phyloP scores from a whole-genome alignment of 2,797 vertebrate genomes.

The Myotis pilosus region DNA sequence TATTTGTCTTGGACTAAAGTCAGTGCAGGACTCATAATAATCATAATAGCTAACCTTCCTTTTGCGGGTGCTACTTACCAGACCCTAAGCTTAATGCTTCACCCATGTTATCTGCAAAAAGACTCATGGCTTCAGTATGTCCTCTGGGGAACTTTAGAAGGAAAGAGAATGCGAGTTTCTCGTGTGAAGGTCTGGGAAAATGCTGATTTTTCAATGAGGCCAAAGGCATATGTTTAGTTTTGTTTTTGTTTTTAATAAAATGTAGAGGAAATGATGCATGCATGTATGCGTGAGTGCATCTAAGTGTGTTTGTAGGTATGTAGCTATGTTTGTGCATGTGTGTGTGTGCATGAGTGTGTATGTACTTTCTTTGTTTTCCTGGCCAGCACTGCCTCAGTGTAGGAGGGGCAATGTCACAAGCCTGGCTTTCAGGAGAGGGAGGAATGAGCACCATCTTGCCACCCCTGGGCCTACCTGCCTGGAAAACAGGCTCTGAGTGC shows the following conservation, averaged over 20 bases:
- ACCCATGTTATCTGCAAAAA: background rate
- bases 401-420: fast-evolving
- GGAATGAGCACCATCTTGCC: fast-evolving
- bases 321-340: fast-evolving
- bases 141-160: fast-evolving
- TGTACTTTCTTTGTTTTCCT: background rate
- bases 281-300: too few species aligned
- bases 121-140: fast-evolving
- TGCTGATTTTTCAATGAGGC: background rate
- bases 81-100: background rate
- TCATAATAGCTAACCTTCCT: background rate
- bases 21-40: background rate
- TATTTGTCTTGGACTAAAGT: background rate
- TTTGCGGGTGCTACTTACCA: fast-evolving
- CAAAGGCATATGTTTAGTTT: background rate
- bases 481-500: background rate
- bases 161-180: background rate
- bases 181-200: background rate
- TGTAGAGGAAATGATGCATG: background rate
- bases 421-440: background rate
- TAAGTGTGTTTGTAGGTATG: too few species aligned
- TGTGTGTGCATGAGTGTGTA: too few species aligned
- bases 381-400: background rate
- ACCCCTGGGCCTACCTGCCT: fast-evolving
- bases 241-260: background rate